Evolutionary conservation across 1,140 invertebrate species (phyloP).

Genomic region (Chironomus tepperi): DNA sequence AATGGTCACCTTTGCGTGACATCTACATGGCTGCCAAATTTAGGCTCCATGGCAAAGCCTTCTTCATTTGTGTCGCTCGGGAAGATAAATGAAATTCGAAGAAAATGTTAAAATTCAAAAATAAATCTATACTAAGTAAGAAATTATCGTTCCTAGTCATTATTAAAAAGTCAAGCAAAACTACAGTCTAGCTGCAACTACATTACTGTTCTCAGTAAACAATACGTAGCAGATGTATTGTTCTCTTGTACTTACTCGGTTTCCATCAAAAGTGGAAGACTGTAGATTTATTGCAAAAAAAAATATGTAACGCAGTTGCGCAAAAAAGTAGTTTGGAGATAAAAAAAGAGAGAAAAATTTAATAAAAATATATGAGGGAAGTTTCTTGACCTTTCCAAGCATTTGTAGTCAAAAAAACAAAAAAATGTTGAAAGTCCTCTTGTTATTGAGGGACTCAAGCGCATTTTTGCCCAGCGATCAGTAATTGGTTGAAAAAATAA

Average conservation of each 20-base stretch:
- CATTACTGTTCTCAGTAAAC: neutral
- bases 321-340: neutral
- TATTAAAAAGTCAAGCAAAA: neutral
- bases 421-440: neutral
- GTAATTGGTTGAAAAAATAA: no score
- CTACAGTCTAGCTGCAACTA: neutral
- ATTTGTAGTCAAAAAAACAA: neutral
- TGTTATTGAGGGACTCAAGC: no score
- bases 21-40: no score
- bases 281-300: neutral
- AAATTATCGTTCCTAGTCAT: neutral
- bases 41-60: no score
- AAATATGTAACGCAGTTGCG: neutral
- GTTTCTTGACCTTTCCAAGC: neutral
- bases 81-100: no score
- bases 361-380: neutral
- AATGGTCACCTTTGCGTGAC: no score
- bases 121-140: no score
- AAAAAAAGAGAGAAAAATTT: neutral
- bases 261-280: conserved; percentile 24
- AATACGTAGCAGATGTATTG: neutral
- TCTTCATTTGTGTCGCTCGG: no score
- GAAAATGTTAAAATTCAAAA: no score
- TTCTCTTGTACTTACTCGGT: conserved; percentile 22
- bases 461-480: no score